These are phyloP conservation scores for Limnephilus lunatus DNA, from an alignment of 2,888 invertebrate genomes.

Conservation along the genomic window DNA sequence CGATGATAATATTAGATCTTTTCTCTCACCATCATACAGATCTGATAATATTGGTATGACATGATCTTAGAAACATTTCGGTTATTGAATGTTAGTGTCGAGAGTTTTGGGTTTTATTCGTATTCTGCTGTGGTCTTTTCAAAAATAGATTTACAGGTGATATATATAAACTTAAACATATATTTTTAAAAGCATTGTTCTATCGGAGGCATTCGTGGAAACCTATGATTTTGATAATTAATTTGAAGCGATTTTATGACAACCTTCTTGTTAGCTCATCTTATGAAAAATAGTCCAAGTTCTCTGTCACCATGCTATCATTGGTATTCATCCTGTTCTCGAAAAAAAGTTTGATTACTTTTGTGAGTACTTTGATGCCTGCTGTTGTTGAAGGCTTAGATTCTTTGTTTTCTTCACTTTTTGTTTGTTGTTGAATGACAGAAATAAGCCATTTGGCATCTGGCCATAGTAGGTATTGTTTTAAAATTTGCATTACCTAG, in stretches of 20 bases:
- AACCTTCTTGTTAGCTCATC: not conserved
- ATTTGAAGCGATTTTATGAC: no score
- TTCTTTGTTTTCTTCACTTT: not conserved
- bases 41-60: not conserved
- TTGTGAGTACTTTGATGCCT: conserved; percentile 28
- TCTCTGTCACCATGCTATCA: not conserved
- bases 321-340: conserved; percentile 16
- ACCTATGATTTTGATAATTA: not conserved
- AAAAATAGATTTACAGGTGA: not conserved
- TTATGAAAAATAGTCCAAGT: not conserved
- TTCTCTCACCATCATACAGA: not conserved
- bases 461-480: not conserved
- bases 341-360: conserved; percentile 56
- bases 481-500: not conserved
- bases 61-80: not conserved
- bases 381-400: not conserved
- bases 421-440: not conserved
- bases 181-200: no score
- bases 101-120: not conserved
- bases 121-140: not conserved
- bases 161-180: not conserved
- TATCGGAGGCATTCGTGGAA: no score
- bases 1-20: no score
- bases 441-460: not conserved
- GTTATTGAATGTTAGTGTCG: not conserved